Base-by-base conservation (phyloP, 2,113 vertebrate genomes). In the Myotis lucifugus region DNA sequence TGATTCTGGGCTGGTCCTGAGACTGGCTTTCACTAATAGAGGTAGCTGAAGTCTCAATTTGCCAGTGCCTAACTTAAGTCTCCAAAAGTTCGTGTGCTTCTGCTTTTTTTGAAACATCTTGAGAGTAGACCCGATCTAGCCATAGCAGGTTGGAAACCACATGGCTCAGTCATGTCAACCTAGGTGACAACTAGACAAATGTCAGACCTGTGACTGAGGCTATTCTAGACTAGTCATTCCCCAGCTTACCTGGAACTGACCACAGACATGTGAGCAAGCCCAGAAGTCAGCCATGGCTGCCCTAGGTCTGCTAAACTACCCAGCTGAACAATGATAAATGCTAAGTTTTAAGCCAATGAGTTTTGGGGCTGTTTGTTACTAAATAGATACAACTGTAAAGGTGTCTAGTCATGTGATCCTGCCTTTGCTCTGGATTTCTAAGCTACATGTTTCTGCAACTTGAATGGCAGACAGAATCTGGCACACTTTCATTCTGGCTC, bases 401-500 rank as follows among this genome's bases (percentile, higher is more conserved):
- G 25, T 32, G 25, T 73, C 27, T 84, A 14, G 6, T 85, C 8
- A 50, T 64, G 25, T 85, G 76, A 72, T 73, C 50, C 29, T 90
- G 50, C 32, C 34, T 96, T 92, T 88, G 14, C 15, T 91, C 32
- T 95, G 40, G 27, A 90, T 91, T 89, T 91, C 42, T 7, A 70
- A 82, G 11, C 46, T 81, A 59, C 2, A 0, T 48, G 14, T 76
- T 89, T 54, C 54, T 95, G 27, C 56, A 56, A 56, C 14, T 29
- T 54, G 25, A 90, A 46, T 48, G 54, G 56, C 21, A 81, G 37
- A 9, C 79, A 70, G 15, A 85, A 32, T 90, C 88, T 64, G 59
- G 29, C 54, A 37, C 46, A 69, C 3, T 13, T 81, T 42, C 70
- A n/a, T 56, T 27, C 11, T 93, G 37, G 37, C 37, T 84, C 66